Conservation (phyloP, 2,888 invertebrate species). For the Ariolimax columbianus region DNA sequence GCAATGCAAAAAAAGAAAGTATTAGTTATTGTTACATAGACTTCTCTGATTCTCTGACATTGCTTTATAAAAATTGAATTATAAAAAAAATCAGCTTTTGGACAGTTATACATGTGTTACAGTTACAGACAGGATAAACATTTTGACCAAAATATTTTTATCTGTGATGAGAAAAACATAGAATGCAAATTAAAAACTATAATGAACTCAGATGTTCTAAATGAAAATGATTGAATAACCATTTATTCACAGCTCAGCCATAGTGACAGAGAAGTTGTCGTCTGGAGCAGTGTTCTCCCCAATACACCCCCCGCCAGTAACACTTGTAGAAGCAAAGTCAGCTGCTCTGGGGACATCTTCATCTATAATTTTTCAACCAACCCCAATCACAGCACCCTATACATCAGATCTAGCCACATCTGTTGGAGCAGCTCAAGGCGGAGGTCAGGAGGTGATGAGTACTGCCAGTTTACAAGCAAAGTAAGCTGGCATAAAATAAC, state of each 20-base stretch:
- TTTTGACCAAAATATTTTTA: no score
- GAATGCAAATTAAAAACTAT: no score
- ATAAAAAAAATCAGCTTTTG: no score
- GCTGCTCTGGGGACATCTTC: slow-evolving; percentile 47
- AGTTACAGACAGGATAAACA: no score
- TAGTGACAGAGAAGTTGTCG: slow-evolving; percentile 66
- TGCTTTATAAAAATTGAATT: no score
- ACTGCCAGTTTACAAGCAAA: not conserved
- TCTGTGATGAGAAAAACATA: no score
- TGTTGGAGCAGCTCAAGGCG: not conserved
- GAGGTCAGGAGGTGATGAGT: not conserved
- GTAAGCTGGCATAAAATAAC: not conserved
- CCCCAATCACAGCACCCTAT: slow-evolving; percentile 54
- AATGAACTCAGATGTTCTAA: no score
- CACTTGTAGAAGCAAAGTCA: slow-evolving; percentile 52
- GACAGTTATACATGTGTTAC: no score
- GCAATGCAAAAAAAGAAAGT: no score
- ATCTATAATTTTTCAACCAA: slow-evolving; percentile 64
- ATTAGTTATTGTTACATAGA: no score
- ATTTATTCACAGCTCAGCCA: slow-evolving; percentile 36
- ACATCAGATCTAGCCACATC: not conserved
- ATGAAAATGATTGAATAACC: no score
- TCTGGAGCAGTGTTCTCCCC: slow-evolving; percentile 69
- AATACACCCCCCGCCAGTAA: slow-evolving; percentile 73
- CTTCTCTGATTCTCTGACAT: no score